Conservation (phyloP, 2,113 vertebrate species). For the Cathartes aura region DNA sequence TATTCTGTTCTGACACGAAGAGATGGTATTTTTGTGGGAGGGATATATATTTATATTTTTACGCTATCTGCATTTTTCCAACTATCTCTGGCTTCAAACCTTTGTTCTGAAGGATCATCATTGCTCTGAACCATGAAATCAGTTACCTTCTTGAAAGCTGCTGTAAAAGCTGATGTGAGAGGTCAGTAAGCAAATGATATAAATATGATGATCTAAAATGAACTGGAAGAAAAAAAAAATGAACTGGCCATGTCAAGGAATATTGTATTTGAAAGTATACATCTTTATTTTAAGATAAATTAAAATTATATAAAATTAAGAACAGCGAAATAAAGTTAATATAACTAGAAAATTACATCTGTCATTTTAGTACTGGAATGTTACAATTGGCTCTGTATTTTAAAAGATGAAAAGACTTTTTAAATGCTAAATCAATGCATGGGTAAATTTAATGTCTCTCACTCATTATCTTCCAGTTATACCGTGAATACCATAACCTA, state of each 20-base stretch:
- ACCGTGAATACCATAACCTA: background rate
- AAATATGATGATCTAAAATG: constrained; percentile 17
- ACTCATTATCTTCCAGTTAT: background rate
- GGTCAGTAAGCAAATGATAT: background rate
- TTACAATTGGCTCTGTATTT: constrained; percentile 25
- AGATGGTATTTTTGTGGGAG: constrained; percentile 38
- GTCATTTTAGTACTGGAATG: constrained; percentile 26
- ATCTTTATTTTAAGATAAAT: constrained; percentile 54
- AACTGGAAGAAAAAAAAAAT: background rate
- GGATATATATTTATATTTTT: constrained; percentile 27
- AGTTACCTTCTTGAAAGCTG: constrained; percentile 24
- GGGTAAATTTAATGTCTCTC: background rate
- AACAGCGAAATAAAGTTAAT: constrained; percentile 56
- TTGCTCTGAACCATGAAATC: constrained; percentile 36
- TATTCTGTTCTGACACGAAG: background rate
- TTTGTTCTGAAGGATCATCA: constrained; percentile 1
- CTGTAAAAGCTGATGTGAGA: constrained; percentile 33
- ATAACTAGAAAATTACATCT: constrained; percentile 48
- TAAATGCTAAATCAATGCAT: background rate
- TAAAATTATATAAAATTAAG: constrained; percentile 6
- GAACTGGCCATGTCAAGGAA: background rate
- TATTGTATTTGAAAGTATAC: constrained; percentile 31
- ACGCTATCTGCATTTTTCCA: background rate
- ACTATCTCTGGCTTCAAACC: constrained; percentile 1
- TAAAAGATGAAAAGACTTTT: background rate